A percentile compares a stretch with the other conserved stretches of the same genome.
Evolutionary conservation across 2,797 vertebrate species (phyloP).

Genomic region (Anisognathus igniventris): DNA sequence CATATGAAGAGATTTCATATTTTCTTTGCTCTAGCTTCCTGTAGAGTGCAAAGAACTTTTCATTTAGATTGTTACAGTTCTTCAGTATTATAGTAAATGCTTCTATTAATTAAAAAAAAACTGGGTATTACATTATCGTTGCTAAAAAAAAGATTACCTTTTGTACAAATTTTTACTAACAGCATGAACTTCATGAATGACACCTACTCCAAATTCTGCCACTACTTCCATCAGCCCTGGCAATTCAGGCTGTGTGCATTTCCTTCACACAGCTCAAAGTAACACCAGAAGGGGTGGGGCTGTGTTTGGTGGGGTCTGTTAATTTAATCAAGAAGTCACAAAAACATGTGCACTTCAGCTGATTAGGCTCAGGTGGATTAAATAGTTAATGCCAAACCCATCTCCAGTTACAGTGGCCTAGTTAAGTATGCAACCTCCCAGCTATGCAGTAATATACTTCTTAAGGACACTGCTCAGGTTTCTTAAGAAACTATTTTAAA

Average conservation of each 20-base stretch:
- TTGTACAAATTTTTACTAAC: not conserved
- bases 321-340: not conserved
- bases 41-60: not conserved
- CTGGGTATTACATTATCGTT: not conserved
- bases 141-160: not conserved
- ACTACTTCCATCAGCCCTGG: not conserved
- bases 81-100: no score
- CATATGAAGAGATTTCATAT: not conserved
- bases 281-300: not conserved
- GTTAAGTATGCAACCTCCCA: not conserved
- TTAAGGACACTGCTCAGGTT: not conserved
- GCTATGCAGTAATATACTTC: not conserved
- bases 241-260: fast-evolving
- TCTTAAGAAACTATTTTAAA: not conserved
- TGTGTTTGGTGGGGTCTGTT: not conserved
- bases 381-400: not conserved
- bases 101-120: no score
- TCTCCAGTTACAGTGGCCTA: not conserved
- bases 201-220: not conserved
- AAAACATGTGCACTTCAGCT: not conserved
- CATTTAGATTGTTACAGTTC: no score
- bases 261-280: not conserved
- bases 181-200: not conserved
- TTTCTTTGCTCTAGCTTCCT: not conserved
- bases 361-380: not conserved